Conservation (phyloP, 2,113 vertebrate genomes). For the Cephalopterus ornatus region DNA sequence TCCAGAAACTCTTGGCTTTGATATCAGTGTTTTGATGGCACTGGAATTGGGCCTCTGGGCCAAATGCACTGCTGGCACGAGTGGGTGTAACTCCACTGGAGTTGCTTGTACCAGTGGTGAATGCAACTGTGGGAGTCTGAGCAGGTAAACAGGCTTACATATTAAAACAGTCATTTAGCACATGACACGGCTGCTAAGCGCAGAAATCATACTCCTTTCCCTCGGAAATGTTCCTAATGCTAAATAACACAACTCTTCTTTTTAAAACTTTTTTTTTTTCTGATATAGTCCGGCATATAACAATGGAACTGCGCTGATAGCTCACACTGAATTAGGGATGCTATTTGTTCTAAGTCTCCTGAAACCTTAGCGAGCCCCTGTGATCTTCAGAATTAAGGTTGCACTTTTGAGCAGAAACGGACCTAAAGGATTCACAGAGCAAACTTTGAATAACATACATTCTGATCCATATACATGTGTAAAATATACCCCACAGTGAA, state of each 20-base stretch:
- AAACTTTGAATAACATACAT: neutral
- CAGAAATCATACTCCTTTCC: neutral
- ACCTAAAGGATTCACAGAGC: neutral
- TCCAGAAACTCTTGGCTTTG: neutral
- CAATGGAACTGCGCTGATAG: neutral
- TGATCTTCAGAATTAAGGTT: neutral
- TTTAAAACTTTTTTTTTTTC: neutral
- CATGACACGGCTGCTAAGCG: neutral
- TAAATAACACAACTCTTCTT: neutral
- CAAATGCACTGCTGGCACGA: neutral
- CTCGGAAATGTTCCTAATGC: neutral
- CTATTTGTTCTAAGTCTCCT: neutral
- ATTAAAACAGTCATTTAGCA: neutral
- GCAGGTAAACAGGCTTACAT: conserved; percentile 41
- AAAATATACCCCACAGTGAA: neutral
- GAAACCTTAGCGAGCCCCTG: neutral
- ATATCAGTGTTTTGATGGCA: neutral
- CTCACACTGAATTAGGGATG: neutral
- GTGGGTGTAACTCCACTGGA: neutral
- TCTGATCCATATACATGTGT: neutral
- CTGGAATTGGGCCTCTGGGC: neutral
- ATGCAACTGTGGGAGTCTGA: conserved; percentile 21
- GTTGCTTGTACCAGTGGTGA: neutral
- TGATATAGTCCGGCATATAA: neutral
- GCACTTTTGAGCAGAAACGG: neutral